Evolutionary conservation across 1,140 invertebrate genomes (phyloP), one percentile per base, ranked within the genome.

Genomic region (Schlechtendalia chinensis): DNA sequence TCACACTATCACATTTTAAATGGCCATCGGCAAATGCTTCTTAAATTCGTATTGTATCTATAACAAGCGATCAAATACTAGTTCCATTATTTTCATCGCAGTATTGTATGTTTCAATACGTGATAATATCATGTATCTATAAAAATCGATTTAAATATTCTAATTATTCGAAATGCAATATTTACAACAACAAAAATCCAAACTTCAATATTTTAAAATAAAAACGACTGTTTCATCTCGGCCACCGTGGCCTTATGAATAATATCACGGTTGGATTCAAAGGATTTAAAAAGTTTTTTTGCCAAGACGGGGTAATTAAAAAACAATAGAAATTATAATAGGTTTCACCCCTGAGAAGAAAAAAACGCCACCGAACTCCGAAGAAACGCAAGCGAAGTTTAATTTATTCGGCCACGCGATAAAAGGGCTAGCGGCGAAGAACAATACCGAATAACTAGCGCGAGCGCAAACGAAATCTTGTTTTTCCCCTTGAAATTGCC

Each of bases 321-420:
- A 77, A 77, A 77, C 72, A 77, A 77, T 77, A 59, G 72, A 59
- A 59, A 45, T 39, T 16, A 50, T 56, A 56, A 77, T 59, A 58
- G 72, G 72, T 77, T 59, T 59, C 19, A 59, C 12, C 72, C 72
- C 19, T 59, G 53, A 45, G 59, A 39, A 39, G 8, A 39, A 39
- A 77, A 59, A 58, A 77, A 58, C 1, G 58, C n/a, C 27, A 74
- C 10, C 27, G 11, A 58, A 74, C 54, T 58, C 56, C 10, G n/a
- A 39, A 39, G 72, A 59, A 39, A 58, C 53, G 53, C 6, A 22
- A 27, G 53, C 6, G 39, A 50, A 77, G 56, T 58, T 59, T 77
- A 77, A 77, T 77, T 77, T 59, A 58, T 77, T 77, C 45, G 53
- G 72, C 58, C 29, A 17, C 29, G 56, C n/a, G 22, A 59, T 77